Percentiles rank a stretch among this genome's conserved stretches.
phyloP scores from a whole-genome alignment of 1,140 invertebrate genomes.

The Adoxophyes honmai region DNA sequence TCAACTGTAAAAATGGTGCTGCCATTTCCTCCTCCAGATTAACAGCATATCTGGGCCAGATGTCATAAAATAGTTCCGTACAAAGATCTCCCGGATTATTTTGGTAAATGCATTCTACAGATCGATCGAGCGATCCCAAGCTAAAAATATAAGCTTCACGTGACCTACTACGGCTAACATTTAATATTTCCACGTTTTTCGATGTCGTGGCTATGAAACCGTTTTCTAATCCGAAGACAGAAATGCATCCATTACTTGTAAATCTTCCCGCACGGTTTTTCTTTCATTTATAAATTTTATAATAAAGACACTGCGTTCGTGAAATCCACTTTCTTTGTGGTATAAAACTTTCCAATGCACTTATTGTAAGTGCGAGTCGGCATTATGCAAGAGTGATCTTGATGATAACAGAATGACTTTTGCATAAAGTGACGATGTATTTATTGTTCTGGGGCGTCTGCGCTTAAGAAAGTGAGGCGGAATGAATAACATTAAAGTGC shows the following conservation, averaged over 20 bases:
- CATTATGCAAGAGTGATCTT: conserved; percentile 25
- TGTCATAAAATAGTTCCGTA: conserved; percentile 11
- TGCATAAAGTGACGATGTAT: conserved; percentile 14
- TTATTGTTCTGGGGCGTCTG: background rate
- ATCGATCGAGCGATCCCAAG: conserved; percentile 44
- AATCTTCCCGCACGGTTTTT: background rate
- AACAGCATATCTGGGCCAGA: conserved; percentile 5
- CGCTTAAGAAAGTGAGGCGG: background rate
- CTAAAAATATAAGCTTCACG: conserved; percentile 44
- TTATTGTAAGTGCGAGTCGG: conserved; percentile 8
- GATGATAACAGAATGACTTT: conserved; percentile 21
- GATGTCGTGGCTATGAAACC: too few species aligned
- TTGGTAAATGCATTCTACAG: conserved; percentile 44
- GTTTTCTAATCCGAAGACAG: too few species aligned
- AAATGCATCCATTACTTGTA: too few species aligned
- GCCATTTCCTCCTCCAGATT: background rate
- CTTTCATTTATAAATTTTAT: background rate
- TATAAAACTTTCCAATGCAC: conserved; percentile 25
- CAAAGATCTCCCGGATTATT: conserved; percentile 15
- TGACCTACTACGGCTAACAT: conserved; percentile 36
- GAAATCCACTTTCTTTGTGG: conserved; percentile 26
- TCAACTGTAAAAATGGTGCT: background rate
- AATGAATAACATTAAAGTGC: conserved; percentile 11
- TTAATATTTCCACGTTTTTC: too few species aligned
- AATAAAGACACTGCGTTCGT: conserved; percentile 7